Conservation (phyloP, 2,797 vertebrate species). For the Erpetoichthys calabaricus region DNA sequence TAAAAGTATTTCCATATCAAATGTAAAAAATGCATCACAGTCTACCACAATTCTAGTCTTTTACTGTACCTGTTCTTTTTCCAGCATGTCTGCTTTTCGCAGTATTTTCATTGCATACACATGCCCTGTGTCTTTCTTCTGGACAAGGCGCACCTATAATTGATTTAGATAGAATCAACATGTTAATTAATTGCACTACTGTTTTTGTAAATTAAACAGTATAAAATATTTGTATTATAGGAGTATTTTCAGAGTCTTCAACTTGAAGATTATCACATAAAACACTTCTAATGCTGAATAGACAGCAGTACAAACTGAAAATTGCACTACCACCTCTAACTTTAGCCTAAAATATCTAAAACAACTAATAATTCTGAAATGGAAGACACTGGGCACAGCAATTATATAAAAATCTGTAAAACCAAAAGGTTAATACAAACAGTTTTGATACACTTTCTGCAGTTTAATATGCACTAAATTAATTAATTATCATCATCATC, state of each 20-base stretch:
- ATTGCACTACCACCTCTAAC: too few relatives aligned
- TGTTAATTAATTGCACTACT: not conserved
- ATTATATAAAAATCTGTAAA: too few relatives aligned
- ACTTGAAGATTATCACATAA: not conserved
- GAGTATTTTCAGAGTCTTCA: not conserved
- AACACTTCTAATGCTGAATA: too few relatives aligned
- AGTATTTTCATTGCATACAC: constrained; percentile 98
- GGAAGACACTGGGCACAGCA: too few relatives aligned
- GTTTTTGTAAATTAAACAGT: not conserved
- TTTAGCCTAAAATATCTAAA: too few relatives aligned
- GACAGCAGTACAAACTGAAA: too few relatives aligned
- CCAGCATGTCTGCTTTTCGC: constrained; percentile 94
- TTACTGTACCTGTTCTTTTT: constrained; percentile 81
- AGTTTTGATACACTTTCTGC: too few relatives aligned
- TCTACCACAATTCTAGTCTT: not conserved
- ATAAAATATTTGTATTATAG: not conserved
- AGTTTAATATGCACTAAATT: too few relatives aligned
- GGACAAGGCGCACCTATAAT: constrained; percentile 79
- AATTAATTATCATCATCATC: too few relatives aligned
- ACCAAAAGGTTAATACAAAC: too few relatives aligned
- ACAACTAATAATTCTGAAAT: too few relatives aligned
- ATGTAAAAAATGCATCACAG: too few relatives aligned
- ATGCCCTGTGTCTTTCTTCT: constrained; percentile 96
- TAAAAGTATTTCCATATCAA: not conserved
- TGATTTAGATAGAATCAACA: not conserved